Evolutionary conservation across 2,797 vertebrate genomes (phyloP), one percentile per base, ranked within the genome.

Genomic region (Tiaroga cobitis): DNA sequence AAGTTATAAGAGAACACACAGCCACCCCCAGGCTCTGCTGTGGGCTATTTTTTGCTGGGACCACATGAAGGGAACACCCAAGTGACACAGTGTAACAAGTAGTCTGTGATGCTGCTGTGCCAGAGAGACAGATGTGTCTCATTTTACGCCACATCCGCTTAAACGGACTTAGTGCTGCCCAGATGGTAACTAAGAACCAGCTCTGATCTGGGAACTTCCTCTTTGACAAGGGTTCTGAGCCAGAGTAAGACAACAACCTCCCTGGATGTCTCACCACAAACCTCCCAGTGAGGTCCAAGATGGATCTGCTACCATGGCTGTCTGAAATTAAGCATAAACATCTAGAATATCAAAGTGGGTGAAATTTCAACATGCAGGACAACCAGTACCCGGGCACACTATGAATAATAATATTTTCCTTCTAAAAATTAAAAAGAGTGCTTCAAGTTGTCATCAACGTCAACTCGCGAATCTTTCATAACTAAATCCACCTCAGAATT

Each of bases 21-120:
- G 91, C 88, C 85, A 87, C 85, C 61, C 70, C 70, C 85, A 61
- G 32, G 51, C 63, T 91, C 88, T 91, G 90, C 88, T 59, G 91
- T 91, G 89, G 37, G 88, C 87, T 92, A 91, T 93, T 92, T 92
- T 93, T 92, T 88, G 89, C 90, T 89, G 91, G 43, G 49, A 86
- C 92, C 92, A 93, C 93, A 93, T 95, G 82, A 93, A 93, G 86
- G 74, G 90, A 93, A 93, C 91, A 92, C 90, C 93, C 91, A 92
- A 92, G 91, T 90, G 90, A 92, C 92, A 88, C 86, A 51, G 85
- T 87, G 87, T 34, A 80, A 90, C 91, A 86, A 88, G 89, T 86
- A 89, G 78, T 84, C 82, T 83, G 87, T 88, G 91, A 88, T 70
- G 86, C 87, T 90, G 90, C 90, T 90, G 85, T 87, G 87, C 83